Base-by-base conservation (phyloP, 2,797 vertebrate species). In the Triplophysa yarkandensis region DNA sequence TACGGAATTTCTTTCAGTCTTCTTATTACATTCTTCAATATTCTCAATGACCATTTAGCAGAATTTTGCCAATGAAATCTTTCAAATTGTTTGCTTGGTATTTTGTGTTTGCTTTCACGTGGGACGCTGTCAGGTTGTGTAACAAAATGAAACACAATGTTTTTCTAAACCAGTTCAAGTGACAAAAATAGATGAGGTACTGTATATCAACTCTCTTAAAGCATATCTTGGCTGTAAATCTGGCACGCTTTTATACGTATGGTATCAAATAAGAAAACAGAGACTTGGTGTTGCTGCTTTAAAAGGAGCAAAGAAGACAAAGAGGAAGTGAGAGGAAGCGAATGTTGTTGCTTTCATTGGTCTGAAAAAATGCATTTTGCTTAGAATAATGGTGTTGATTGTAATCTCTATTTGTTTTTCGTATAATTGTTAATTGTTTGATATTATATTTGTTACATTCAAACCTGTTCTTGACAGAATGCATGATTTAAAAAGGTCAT, bases 261-360 rank as follows among this genome's bases (percentile, higher is more conserved):
- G 13, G 30, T 74, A 57, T 54, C 46, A 74, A 57, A 74, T 74
- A 55, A 34, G 62, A 73, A 73, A 73, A 55, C 25, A 55, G 48
- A 43, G 50, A 44, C 21, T 76, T 41, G 43, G 34, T 69, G 71
- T 62, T 34, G 64, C 25, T 30, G 54, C 27, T 9, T 39, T 68
- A 41, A 69, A 41, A 63, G 65, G 19, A 21, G 23, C 41, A 44
- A 64, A 28, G 55, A 17, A 43, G 17, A 25, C 21, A 14, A 17
- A 23, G 52, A 34, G 34, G 43, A 44, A 27, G 10, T 27, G 72
- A 43, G 27, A 21, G 66, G 28, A 64, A 60, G 23, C 28, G 34
- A 41, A 72, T 60, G 50, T 7, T 50, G 58, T 64, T 66, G 46
- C 71, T 69, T 87, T 83, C 76, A 80, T 76, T 44, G 61, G 78